Percentiles rank a stretch among this genome's conserved stretches.
These are phyloP conservation scores for Sinhomidia bicolor DNA, from an alignment of 2,888 invertebrate species.

Conservation along the genomic window DNA sequence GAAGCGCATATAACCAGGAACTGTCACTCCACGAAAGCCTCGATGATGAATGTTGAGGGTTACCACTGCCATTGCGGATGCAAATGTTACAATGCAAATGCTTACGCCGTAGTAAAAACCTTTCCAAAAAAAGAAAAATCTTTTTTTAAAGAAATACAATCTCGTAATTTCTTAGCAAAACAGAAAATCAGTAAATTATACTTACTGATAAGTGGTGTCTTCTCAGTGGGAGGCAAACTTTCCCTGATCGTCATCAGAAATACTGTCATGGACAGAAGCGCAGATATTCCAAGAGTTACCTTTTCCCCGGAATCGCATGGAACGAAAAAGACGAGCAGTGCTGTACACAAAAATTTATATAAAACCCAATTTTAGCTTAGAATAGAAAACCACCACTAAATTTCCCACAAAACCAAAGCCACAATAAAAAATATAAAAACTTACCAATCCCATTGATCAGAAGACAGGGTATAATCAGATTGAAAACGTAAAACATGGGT, in stretches of 20 bases:
- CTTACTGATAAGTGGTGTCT: slow-evolving; percentile 92
- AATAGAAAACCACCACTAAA: neutral
- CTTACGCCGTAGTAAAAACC: slow-evolving; percentile 92
- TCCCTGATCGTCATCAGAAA: slow-evolving; percentile 94
- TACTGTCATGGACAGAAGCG: slow-evolving; percentile 93
- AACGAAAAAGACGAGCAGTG: slow-evolving; percentile 92
- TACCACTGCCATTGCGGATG: slow-evolving; percentile 91
- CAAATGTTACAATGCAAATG: slow-evolving; percentile 91
- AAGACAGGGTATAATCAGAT: slow-evolving; percentile 91
- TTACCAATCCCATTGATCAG: slow-evolving; percentile 92
- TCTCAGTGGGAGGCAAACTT: slow-evolving; percentile 92
- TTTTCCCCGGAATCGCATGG: slow-evolving; percentile 94
- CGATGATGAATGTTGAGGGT: slow-evolving; percentile 93
- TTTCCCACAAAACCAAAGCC: neutral
- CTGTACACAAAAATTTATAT: slow-evolving; percentile 83
- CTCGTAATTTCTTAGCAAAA: too few relatives aligned
- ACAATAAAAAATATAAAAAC: slow-evolving; percentile 56
- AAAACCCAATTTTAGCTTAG: slow-evolving; percentile 43
- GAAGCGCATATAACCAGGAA: slow-evolving; percentile 87
- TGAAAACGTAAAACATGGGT: slow-evolving; percentile 93
- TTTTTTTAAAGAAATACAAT: neutral
- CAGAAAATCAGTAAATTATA: neutral
- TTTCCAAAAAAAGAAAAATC: too few relatives aligned
- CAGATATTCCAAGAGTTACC: slow-evolving; percentile 92
- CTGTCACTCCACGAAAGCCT: slow-evolving; percentile 90